Evolutionary conservation across 2,797 vertebrate genomes (phyloP).

Genomic region (Labeo calbasu): DNA sequence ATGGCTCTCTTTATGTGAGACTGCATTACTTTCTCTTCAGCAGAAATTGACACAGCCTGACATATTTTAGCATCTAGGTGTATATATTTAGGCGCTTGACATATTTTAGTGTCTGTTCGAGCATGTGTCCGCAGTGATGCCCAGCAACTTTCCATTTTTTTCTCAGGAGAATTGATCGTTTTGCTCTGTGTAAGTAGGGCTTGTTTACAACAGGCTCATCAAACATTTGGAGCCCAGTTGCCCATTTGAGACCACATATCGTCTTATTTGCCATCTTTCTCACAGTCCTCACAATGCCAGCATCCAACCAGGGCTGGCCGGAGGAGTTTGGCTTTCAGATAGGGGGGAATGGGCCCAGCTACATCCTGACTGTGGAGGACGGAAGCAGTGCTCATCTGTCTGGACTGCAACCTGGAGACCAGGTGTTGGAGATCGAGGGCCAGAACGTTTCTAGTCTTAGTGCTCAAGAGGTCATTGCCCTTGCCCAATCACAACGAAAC

Average conservation of each 20-base stretch:
- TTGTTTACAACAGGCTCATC: constrained; percentile 5
- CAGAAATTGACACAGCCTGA: constrained; percentile 3
- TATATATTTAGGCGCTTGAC: neutral
- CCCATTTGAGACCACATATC: neutral
- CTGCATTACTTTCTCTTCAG: constrained; percentile 23
- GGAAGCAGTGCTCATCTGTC: constrained; percentile 92
- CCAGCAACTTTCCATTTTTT: constrained; percentile 1
- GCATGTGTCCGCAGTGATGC: neutral
- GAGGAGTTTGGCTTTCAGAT: constrained; percentile 95
- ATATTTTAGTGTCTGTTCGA: neutral
- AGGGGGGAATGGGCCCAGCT: constrained; percentile 88
- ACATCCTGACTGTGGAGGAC: constrained; percentile 90
- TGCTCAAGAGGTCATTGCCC: constrained; percentile 77
- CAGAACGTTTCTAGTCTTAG: constrained; percentile 85
- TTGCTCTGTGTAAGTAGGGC: neutral
- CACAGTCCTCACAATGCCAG: constrained; percentile 86
- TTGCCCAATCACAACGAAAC: constrained; percentile 86
- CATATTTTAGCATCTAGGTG: neutral
- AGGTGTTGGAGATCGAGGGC: constrained; percentile 96
- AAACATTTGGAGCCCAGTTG: neutral
- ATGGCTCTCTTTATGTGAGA: constrained; percentile 1
- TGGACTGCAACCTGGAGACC: constrained; percentile 89
- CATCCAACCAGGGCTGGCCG: constrained; percentile 92
- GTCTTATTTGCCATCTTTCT: constrained; percentile 4
- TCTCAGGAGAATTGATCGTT: constrained; percentile 4